These are phyloP conservation scores for Formica selysi DNA, from an alignment of 1,140 invertebrate species.

Conservation along the genomic window DNA sequence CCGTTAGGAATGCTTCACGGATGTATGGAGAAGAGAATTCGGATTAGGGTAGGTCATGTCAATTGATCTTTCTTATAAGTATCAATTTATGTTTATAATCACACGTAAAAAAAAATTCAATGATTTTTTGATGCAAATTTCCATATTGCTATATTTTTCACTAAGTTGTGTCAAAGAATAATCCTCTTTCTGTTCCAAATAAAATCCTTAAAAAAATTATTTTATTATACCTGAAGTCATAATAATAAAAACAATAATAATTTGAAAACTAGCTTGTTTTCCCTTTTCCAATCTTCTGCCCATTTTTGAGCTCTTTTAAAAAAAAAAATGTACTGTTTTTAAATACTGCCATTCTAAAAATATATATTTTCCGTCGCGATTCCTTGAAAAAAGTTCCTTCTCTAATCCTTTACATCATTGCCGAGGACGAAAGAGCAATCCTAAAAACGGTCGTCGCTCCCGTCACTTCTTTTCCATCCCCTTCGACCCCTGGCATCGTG, in stretches of 20 bases:
- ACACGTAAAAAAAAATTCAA: neutral
- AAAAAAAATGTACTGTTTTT: neutral
- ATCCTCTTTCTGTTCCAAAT: neutral
- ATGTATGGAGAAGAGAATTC: slow-evolving; percentile 88
- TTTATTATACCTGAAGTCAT: neutral
- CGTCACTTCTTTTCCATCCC: slow-evolving; percentile 23
- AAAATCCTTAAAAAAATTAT: neutral
- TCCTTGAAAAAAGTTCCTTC: neutral
- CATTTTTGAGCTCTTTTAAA: neutral
- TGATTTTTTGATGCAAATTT: neutral
- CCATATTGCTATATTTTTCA: neutral
- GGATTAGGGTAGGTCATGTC: slow-evolving; percentile 89
- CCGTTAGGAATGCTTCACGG: slow-evolving; percentile 89
- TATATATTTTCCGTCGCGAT: neutral
- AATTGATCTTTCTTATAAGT: slow-evolving; percentile 18
- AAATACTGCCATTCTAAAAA: neutral
- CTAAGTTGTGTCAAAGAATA: neutral
- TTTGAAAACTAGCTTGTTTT: neutral
- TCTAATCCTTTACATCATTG: slow-evolving; percentile 22
- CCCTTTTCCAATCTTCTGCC: neutral
- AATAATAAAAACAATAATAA: neutral
- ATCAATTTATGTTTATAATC: neutral
- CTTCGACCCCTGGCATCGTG: slow-evolving; percentile 45
- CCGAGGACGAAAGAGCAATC: slow-evolving; percentile 27
- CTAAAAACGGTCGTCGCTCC: slow-evolving; percentile 41